These are phyloP conservation scores for Lacerta agilis DNA, from an alignment of 2,797 vertebrate genomes.

Conservation along the genomic window DNA sequence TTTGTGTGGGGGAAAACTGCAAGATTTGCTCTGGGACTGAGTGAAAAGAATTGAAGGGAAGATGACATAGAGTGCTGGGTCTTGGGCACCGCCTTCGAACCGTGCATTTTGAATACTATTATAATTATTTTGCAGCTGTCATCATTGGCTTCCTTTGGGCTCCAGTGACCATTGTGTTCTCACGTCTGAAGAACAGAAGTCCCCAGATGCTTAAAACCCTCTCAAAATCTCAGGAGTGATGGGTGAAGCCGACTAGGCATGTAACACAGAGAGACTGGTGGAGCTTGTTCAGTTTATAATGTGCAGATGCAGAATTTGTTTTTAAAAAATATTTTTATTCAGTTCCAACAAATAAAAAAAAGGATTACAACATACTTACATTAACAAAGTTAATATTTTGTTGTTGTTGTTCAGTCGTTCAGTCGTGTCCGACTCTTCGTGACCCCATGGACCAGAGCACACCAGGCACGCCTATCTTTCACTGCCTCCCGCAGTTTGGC, in stretches of 20 bases:
- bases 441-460: no score
- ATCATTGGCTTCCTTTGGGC: constrained; percentile 40
- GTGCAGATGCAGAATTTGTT: no score
- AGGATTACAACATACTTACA: no score
- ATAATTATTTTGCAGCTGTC: constrained; percentile 43
- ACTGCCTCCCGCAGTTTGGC: no score
- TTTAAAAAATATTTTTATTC: no score
- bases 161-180: constrained; percentile 37
- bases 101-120: not conserved
- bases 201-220: not conserved
- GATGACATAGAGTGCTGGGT: not conserved
- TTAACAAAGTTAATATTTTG: no score
- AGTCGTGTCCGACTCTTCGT: no score
- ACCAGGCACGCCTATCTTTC: no score
- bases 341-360: no score
- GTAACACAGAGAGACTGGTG: no score
- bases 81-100: not conserved
- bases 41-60: not conserved
- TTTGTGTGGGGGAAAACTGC: not conserved
- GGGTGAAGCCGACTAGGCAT: constrained; percentile 20
- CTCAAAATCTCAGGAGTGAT: constrained; percentile 52
- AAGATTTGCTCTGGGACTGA: not conserved
- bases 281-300: no score
- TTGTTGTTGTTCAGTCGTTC: no score
- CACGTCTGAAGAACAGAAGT: constrained; percentile 52